Percentiles rank a stretch among this genome's conserved stretches.
Conservation (phyloP, 2,113 vertebrate species). For the Phasianus colchicus region DNA sequence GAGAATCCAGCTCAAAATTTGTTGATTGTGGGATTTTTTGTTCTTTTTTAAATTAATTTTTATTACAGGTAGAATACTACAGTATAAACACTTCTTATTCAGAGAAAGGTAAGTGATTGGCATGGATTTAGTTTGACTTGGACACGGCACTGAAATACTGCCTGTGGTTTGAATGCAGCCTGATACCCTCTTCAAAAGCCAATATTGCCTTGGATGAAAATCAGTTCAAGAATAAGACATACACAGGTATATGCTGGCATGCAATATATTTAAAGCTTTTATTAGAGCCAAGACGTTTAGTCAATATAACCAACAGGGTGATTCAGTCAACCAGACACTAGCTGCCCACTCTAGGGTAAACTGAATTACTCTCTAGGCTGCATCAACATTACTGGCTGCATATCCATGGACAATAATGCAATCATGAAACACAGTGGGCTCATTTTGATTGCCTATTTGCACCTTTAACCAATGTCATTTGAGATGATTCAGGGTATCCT, state of each 20-base stretch:
- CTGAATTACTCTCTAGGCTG: background rate
- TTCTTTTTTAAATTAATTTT: no score
- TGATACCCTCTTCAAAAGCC: background rate
- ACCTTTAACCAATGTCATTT: background rate
- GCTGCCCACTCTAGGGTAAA: background rate
- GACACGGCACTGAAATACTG: background rate
- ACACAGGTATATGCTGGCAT: background rate
- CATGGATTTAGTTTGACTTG: background rate
- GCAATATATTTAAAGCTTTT: background rate
- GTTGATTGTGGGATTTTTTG: background rate
- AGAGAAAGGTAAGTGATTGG: background rate
- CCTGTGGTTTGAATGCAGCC: background rate
- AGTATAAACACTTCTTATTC: background rate
- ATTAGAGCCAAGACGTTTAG: background rate
- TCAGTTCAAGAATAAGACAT: background rate
- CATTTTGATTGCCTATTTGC: background rate
- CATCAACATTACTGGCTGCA: background rate
- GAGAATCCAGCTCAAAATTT: background rate
- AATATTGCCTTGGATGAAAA: background rate
- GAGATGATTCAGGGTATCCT: background rate
- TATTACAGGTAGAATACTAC: background rate
- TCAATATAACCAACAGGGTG: background rate
- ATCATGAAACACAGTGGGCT: background rate
- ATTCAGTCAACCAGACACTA: background rate
- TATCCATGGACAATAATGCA: background rate